These are phyloP conservation scores for Psylliodes chrysocephalus DNA, from an alignment of 2,888 invertebrate species.

Conservation along the genomic window DNA sequence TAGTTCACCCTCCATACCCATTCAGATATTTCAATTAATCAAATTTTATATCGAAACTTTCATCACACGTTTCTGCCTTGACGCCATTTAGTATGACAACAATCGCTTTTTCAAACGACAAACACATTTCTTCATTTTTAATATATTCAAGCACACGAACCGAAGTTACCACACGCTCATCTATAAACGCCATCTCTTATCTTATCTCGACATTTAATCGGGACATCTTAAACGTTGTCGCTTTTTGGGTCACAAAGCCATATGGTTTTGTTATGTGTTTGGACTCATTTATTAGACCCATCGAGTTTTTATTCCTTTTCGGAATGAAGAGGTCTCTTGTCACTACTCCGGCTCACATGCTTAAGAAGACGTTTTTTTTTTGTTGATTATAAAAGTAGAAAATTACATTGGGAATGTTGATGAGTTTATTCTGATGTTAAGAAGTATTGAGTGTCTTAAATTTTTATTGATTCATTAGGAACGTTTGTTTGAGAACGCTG, in stretches of 20 bases:
- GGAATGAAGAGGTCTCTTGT: not conserved
- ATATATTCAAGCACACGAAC: constrained; percentile 25
- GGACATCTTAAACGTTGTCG: not conserved
- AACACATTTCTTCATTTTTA: not conserved
- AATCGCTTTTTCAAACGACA: not conserved
- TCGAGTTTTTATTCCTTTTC: not conserved
- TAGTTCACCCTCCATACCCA: no score
- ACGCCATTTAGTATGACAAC: not conserved
- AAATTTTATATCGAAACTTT: not conserved
- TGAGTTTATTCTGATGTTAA: not conserved
- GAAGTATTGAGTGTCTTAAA: not conserved
- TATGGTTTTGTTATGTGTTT: not conserved
- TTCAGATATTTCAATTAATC: not conserved
- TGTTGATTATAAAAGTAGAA: not conserved
- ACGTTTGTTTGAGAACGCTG: no score
- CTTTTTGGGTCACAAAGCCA: not conserved
- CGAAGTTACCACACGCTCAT: constrained; percentile 11
- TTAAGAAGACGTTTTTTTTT: not conserved
- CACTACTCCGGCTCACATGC: not conserved
- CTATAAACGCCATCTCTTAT: constrained; percentile 1
- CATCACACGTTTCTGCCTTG: not conserved
- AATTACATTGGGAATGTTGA: not conserved
- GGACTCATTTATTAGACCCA: not conserved
- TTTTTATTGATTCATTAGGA: not conserved
- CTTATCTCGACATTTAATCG: not conserved